Base-by-base conservation (phyloP, 92 coral and sea anemone genomes). In the Muricea muricata region DNA sequence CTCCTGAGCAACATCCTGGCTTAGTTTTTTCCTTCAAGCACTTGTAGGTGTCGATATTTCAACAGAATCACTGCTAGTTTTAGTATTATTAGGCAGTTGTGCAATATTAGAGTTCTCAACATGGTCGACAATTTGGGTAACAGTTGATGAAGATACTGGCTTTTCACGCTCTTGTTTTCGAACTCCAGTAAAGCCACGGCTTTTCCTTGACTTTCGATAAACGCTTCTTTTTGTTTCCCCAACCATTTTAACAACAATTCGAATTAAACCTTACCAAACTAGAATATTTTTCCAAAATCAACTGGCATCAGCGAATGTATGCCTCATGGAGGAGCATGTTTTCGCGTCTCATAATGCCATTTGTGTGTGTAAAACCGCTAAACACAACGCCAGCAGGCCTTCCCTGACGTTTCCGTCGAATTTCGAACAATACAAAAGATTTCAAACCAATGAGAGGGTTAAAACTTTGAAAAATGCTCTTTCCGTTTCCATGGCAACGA, bases 21-120 rank as follows among this genome's bases (percentile, higher is more conserved):
- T n/a, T n/a, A n/a, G n/a, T n/a, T n/a, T n/a, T n/a, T n/a, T 78
- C 40, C 69, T 78, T 14, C 70, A 78, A 24, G 70, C 83, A 78
- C 83, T 78, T 0, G 18, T 45, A 46, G 83, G 69, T 55, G 41
- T 78, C 28, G 70, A 17, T 17, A 17, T 63, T 63, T 21, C 20
- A 13, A 11, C 28, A n/a, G n/a, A 63, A 34, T 34, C n/a, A n/a
- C n/a, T n/a, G n/a, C n/a, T n/a, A n/a, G n/a, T n/a, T n/a, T n/a
- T n/a, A n/a, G n/a, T n/a, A 63, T 63, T 63, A 24, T 63, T 24
- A 63, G 70, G 70, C 70, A 63, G 26, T 63, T n/a, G n/a, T n/a
- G n/a, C n/a, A n/a, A n/a, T n/a, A 11, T 26, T 21, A 6, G 4
- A 11, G 32, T 63, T 63, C 70, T 34, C 70, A 63, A 63, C 70